Conservation (phyloP, 2,797 vertebrate genomes). For the Sitta carolinensis region DNA sequence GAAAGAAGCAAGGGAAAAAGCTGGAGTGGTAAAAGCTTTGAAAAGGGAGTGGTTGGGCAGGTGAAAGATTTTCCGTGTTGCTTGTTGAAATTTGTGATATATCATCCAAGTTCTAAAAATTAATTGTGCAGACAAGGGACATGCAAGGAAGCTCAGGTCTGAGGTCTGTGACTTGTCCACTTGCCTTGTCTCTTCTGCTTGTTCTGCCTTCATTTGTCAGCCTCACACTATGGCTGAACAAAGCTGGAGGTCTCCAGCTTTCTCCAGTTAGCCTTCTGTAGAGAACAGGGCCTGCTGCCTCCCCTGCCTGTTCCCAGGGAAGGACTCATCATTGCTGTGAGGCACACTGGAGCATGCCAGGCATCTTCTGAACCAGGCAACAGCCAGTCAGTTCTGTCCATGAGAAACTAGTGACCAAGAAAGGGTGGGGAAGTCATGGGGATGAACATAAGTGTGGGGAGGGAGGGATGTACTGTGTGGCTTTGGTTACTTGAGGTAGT, state of each 20-base stretch:
- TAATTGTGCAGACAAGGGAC: neutral
- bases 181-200: neutral
- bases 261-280: accelerated
- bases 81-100: neutral
- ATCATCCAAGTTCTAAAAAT: neutral
- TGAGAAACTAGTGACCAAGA: neutral
- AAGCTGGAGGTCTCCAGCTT: neutral
- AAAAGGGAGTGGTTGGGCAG: neutral
- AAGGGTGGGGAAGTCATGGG: neutral
- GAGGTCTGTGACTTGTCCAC: neutral
- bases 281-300: neutral
- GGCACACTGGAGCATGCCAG: neutral
- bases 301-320: neutral
- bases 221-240: neutral
- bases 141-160: neutral
- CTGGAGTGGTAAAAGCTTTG: neutral
- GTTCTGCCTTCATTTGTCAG: neutral
- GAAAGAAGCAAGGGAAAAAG: neutral
- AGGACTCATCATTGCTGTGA: neutral
- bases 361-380: neutral
- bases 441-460: neutral
- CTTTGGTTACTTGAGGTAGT: neutral
- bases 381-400: accelerated
- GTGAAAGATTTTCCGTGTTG: neutral
- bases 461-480: neutral